Evolutionary conservation across 2,113 vertebrate species (phyloP), one percentile per base, ranked within the genome.

Genomic region (Ramphastos sulfuratus): DNA sequence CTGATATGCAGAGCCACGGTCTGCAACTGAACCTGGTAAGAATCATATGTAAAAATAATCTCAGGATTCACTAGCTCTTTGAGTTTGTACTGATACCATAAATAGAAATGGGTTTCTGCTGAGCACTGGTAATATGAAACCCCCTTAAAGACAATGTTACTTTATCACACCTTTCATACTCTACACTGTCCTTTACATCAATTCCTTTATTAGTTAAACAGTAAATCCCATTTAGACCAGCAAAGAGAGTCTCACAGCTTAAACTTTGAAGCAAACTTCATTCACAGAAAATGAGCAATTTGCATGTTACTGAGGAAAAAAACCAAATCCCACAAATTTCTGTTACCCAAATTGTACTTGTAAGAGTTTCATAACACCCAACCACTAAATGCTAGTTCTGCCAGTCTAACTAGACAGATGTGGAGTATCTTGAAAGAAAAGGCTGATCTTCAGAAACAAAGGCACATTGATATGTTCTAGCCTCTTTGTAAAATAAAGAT

Each of bases 11-110:
- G 98, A 98, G 87, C 98, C 98, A 46, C 97, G 98, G 93, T 98
- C 98, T 90, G 97, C 98, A 75, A 97, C 97, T 63, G 98, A 99
- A 95, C 98, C 98, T 85, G 98, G 98, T 99, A 98, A 98, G 98
- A 92, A 93, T 85, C 89, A 87, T 76, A 66, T 92, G 88, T 94
- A 90, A 96, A 90, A 94, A 55, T 58, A 93, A 93, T 93, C 88
- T 97, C 95, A 95, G 66, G 73, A 90, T 94, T 97, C 80, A 89
- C 81, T 96, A 75, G 33, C 31, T 93, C 82, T 96, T 96, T 97
- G 91, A 87, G 64, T 97, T 96, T 85, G 54, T 92, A 93, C 84
- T 93, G 78, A 92, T 96, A 84, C 85, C 90, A 78, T 95, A 94
- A 92, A 86, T 74, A 79, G 84, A 90, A 86, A 82, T 90, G 48